Conservation (phyloP, 1,140 invertebrate genomes). For the Dendroctonus valens region DNA sequence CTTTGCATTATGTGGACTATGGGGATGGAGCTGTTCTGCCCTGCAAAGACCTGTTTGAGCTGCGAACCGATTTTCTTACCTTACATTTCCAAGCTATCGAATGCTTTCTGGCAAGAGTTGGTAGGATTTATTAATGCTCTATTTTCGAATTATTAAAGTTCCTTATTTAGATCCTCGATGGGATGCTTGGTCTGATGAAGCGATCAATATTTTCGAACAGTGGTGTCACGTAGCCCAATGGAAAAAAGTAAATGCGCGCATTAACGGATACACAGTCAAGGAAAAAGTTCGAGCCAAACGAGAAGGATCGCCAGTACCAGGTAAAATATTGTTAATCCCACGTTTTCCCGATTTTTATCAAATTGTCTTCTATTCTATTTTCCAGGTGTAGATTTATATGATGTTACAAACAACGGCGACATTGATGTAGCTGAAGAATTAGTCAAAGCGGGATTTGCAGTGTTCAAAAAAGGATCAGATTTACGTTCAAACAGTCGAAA, state of each 20-base stretch:
- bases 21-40: conserved; percentile 69
- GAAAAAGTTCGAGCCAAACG: conserved; percentile 49
- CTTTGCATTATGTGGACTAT: conserved; percentile 78
- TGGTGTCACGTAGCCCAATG: conserved; percentile 62
- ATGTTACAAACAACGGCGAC: conserved; percentile 48
- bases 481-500: conserved; percentile 34
- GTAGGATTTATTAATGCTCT: conserved; percentile 45
- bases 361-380: not conserved
- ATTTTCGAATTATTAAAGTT: conserved; percentile 1
- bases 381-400: conserved; percentile 57
- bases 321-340: conserved; percentile 33
- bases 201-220: conserved; percentile 70
- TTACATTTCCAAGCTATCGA: conserved; percentile 77
- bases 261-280: conserved; percentile 65
- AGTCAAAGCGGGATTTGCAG: conserved; percentile 44
- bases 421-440: conserved; percentile 47
- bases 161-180: conserved; percentile 41
- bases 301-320: conserved; percentile 62
- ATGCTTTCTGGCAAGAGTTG: conserved; percentile 71
- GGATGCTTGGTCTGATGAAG: conserved; percentile 61
- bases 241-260: conserved; percentile 66
- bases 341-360: not conserved
- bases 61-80: conserved; percentile 71
- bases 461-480: conserved; percentile 40
- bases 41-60: conserved; percentile 62